Conservation (phyloP, 2,797 vertebrate genomes). For the Ptychadena robeensis region DNA sequence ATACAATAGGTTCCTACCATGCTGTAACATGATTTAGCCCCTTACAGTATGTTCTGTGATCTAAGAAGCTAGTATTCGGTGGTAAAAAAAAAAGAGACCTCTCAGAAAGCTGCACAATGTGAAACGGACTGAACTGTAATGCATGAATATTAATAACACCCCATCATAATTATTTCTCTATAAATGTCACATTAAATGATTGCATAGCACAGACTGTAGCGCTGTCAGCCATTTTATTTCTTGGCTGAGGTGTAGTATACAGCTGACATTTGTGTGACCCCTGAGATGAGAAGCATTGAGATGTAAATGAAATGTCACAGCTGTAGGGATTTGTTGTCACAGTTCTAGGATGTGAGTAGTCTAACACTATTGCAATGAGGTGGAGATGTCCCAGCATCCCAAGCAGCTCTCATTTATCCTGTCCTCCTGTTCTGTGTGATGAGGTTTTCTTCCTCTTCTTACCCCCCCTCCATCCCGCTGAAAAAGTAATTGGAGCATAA, state of each 20-base stretch:
- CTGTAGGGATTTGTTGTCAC: conserved; percentile 40
- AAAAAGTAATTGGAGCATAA: conserved; percentile 68
- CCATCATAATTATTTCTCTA: not conserved
- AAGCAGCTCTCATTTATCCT: conserved; percentile 18
- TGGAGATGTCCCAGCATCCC: conserved; percentile 26
- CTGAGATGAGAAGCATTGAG: conserved; percentile 25
- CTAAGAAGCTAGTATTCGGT: too few species aligned
- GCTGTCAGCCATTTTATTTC: not conserved
- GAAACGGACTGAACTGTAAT: too few species aligned
- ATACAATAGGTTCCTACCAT: too few species aligned
- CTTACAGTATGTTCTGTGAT: too few species aligned
- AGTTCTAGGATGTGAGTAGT: conserved; percentile 15
- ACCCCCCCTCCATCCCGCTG: conserved; percentile 14
- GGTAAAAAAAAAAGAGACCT: too few species aligned
- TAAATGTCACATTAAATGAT: conserved; percentile 18
- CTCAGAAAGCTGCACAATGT: too few species aligned
- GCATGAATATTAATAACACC: too few species aligned
- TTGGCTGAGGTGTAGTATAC: conserved; percentile 11
- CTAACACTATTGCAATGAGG: conserved; percentile 19
- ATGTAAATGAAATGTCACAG: conserved; percentile 46
- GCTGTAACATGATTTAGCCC: too few species aligned
- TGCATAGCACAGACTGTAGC: not conserved
- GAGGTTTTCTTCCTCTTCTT: conserved; percentile 30
- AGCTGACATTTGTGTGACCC: conserved; percentile 28
- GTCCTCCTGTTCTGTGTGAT: conserved; percentile 14